Percentiles rank a stretch among this genome's conserved stretches.
phyloP scores from a whole-genome alignment of 2,888 invertebrate species.

The Dioctria rufipes region DNA sequence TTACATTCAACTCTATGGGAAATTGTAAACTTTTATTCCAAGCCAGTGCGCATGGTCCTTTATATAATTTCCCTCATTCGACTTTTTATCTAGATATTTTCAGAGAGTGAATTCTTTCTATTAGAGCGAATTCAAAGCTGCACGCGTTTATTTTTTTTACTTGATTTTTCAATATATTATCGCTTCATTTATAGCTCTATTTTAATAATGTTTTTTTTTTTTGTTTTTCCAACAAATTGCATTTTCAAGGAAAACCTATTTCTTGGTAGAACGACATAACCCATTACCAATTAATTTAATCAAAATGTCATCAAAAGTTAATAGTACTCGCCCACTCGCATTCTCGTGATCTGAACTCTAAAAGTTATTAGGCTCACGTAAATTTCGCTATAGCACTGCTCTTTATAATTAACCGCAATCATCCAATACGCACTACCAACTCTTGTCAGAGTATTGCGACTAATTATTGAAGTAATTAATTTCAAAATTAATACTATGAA shows the following conservation, averaged over 20 bases:
- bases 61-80: too few species aligned
- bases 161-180: not conserved
- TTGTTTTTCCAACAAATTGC: not conserved
- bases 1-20: too few species aligned
- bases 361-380: slow-evolving; percentile 36
- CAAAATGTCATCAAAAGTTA: slow-evolving; percentile 49
- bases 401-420: not conserved
- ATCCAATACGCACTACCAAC: not conserved
- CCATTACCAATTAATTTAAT: slow-evolving; percentile 42
- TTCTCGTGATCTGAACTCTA: slow-evolving; percentile 19
- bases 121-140: too few species aligned
- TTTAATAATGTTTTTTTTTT: not conserved
- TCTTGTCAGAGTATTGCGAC: not conserved
- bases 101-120: too few species aligned
- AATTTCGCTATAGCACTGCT: not conserved
- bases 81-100: too few species aligned
- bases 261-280: not conserved
- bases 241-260: not conserved
- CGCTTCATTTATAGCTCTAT: not conserved
- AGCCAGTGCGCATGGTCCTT: too few species aligned
- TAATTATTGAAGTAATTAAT: slow-evolving; percentile 33
- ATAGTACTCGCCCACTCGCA: slow-evolving; percentile 21
- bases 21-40: too few species aligned
- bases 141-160: not conserved
- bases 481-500: slow-evolving; percentile 25